Percentiles rank a stretch among this genome's conserved stretches.
Evolutionary conservation across 2,888 invertebrate genomes (phyloP).

Genomic region (Rhabditoides inermis): DNA sequence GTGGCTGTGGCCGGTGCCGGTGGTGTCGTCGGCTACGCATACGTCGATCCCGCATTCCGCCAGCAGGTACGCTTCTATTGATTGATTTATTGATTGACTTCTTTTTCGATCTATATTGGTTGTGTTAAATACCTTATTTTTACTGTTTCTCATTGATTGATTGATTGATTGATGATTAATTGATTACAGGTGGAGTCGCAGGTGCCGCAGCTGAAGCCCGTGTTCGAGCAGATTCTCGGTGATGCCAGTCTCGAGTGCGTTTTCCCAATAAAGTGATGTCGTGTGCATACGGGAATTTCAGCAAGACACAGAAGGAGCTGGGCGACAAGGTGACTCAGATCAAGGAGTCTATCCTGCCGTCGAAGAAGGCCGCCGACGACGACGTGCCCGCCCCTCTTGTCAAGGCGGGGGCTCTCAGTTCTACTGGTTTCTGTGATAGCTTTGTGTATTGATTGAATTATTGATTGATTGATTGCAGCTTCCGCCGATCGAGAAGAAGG

Average conservation of each 20-base stretch:
- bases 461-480: no score
- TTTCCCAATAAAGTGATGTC: no score
- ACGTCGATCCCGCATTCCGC: constrained; percentile 38
- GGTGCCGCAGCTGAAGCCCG: constrained; percentile 29
- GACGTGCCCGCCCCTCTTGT: background rate
- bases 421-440: background rate
- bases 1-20: constrained; percentile 28
- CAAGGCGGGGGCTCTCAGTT: background rate
- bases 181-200: constrained; percentile 22
- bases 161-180: no score
- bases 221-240: constrained; percentile 34
- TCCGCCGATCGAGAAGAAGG: constrained; percentile 19
- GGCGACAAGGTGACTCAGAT: constrained; percentile 20
- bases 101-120: background rate
- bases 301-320: constrained; percentile 18
- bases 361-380: constrained; percentile 8
- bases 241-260: no score
- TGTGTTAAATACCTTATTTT: background rate
- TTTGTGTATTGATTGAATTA: no score
- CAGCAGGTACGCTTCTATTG: constrained; percentile 14
- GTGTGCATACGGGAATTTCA: no score
- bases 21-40: constrained; percentile 40
- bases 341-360: constrained; percentile 17
- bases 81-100: constrained; percentile 4
- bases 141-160: no score